Conservation (phyloP, 2,888 invertebrate genomes). For the Eustalomyia histrio region DNA sequence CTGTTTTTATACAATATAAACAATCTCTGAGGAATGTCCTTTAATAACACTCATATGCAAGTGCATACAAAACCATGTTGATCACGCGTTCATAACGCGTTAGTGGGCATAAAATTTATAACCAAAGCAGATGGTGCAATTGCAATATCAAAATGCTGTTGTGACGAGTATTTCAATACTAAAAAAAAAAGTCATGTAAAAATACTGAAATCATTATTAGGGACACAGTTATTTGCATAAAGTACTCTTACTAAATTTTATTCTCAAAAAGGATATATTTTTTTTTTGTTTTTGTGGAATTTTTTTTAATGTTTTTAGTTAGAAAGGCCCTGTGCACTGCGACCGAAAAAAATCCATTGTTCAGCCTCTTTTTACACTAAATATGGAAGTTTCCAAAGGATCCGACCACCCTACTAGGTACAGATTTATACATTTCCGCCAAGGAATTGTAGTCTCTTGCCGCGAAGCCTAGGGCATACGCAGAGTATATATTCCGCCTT, state of each 20-base stretch:
- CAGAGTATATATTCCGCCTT: too few species aligned
- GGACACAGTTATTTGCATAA: not conserved
- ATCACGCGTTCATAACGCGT: conserved; percentile 45
- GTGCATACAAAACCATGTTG: conserved; percentile 8
- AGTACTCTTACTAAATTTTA: not conserved
- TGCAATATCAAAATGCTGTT: conserved; percentile 16
- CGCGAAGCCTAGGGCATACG: too few species aligned
- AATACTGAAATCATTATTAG: not conserved
- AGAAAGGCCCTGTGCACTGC: too few species aligned
- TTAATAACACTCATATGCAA: not conserved
- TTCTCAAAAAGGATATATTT: too few species aligned
- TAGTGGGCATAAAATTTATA: conserved; percentile 43
- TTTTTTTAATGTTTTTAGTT: too few species aligned
- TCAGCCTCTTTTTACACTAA: too few species aligned
- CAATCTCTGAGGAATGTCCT: not conserved
- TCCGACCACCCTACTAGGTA: too few species aligned
- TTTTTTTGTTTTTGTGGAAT: too few species aligned
- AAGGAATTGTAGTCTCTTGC: too few species aligned
- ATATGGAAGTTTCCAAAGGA: too few species aligned
- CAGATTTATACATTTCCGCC: too few species aligned
- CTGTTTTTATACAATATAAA: not conserved
- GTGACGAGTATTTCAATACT: not conserved
- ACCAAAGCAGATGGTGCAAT: conserved; percentile 32
- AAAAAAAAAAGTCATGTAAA: conserved; percentile 5
- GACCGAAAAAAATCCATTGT: too few species aligned